Conservation (phyloP, 30 jellyfish, hydroid and myxozoan genomes). For the Nemopilema nomurai region DNA sequence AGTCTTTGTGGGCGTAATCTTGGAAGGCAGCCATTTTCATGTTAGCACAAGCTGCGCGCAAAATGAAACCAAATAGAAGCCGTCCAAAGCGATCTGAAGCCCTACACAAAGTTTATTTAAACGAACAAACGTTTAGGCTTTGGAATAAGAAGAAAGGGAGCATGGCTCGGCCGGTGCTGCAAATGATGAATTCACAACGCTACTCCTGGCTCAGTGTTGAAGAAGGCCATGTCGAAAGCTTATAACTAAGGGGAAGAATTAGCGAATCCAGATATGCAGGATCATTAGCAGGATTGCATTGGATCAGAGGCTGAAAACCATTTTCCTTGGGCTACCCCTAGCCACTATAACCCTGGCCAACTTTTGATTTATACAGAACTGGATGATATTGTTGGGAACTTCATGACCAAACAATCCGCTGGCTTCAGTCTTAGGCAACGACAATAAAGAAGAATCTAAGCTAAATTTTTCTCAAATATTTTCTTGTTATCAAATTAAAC, state of each 20-base stretch:
- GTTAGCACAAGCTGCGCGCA: neutral
- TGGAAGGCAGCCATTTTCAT: neutral
- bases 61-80: neutral
- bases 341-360: neutral
- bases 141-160: neutral
- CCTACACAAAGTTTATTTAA: neutral
- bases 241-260: neutral
- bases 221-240: neutral
- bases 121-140: neutral
- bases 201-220: neutral
- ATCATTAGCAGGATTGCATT: neutral
- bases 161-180: neutral
- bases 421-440: neutral
- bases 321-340: neutral
- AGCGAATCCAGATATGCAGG: neutral
- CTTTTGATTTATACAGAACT: neutral
- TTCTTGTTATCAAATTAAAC: no score
- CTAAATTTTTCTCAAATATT: no score
- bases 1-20: neutral
- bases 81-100: neutral
- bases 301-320: neutral
- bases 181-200: neutral
- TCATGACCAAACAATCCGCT: neutral
- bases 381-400: neutral
- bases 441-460: no score